These are phyloP conservation scores for Oceanites oceanicus DNA, from an alignment of 2,113 vertebrate genomes.

Conservation along the genomic window DNA sequence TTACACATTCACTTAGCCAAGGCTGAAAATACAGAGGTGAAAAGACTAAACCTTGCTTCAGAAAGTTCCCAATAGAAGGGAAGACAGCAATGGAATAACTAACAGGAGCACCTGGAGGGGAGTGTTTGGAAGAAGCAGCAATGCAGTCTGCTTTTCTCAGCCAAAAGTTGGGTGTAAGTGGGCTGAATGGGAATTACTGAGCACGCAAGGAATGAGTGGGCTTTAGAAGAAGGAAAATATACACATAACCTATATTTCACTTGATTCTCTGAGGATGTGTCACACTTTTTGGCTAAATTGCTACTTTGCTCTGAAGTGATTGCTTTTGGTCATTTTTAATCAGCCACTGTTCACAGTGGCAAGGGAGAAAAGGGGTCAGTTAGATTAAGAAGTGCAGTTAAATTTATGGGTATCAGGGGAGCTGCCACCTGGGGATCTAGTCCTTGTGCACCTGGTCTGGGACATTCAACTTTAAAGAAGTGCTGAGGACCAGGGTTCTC, in stretches of 20 bases:
- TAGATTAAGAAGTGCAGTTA: not conserved
- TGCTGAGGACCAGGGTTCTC: not conserved
- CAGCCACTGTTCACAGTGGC: not conserved
- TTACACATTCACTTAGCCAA: not conserved
- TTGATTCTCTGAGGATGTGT: not conserved
- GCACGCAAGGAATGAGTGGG: not conserved
- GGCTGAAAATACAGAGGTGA: not conserved
- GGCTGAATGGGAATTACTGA: not conserved
- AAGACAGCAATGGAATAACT: not conserved
- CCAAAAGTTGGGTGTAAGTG: not conserved
- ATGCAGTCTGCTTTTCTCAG: not conserved
- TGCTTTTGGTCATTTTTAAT: not conserved
- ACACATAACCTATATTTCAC: not conserved
- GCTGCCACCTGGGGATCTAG: not conserved
- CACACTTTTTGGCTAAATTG: not conserved
- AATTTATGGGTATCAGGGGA: not conserved
- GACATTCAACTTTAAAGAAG: not conserved
- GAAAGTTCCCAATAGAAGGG: not conserved
- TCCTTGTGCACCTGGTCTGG: not conserved
- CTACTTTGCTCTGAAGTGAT: not conserved
- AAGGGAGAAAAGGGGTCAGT: not conserved
- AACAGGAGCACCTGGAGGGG: not conserved
- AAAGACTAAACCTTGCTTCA: not conserved
- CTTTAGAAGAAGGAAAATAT: not conserved
- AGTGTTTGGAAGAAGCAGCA: not conserved